Conservation (phyloP, 64 coral and sea anemone species). For the Actinia tenebrosa region DNA sequence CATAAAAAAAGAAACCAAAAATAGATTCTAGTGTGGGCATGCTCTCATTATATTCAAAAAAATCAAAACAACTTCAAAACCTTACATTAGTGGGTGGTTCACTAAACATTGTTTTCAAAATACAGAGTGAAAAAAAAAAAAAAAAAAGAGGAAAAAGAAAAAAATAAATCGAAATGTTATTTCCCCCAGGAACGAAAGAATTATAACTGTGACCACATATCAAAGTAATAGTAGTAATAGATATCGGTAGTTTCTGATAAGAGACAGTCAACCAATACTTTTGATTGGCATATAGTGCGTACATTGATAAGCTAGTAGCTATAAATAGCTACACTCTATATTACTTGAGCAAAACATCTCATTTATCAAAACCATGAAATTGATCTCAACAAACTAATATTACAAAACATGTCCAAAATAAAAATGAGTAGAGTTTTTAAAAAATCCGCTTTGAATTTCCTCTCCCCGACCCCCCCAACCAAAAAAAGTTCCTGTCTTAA, state of each 20-base stretch:
- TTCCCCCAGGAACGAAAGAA: not conserved
- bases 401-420: not conserved
- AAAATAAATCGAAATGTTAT: no score
- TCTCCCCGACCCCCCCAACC: not conserved
- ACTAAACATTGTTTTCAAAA: not conserved
- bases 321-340: not conserved
- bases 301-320: not conserved
- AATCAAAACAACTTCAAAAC: no score
- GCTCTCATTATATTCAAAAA: not conserved
- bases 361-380: not conserved
- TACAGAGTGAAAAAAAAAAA: not conserved
- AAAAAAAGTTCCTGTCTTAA: no score
- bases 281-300: not conserved
- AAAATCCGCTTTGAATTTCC: not conserved
- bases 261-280: not conserved
- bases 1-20: no score
- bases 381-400: conserved; percentile 3
- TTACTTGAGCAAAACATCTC: not conserved
- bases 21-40: not conserved
- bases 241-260: not conserved
- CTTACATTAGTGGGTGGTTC: no score
- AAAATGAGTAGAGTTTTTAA: not conserved
- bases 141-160: not conserved
- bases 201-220: not conserved
- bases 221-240: not conserved